Conservation (phyloP, 1,140 invertebrate genomes). For the Drosophila miranda region DNA sequence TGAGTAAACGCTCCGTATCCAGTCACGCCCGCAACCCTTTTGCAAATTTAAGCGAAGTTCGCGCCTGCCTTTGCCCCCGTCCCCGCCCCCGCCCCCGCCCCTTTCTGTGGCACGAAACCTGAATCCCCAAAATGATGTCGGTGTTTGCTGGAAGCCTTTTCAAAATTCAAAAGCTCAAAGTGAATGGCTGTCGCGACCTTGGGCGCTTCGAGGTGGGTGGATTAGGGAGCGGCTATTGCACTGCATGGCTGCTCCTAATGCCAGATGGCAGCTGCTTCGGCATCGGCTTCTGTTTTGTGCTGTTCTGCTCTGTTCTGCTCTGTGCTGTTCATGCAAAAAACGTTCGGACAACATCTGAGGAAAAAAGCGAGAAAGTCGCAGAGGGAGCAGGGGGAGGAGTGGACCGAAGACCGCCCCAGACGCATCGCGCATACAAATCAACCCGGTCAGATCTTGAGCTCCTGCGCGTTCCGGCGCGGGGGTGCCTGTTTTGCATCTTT, state of each 20-base stretch:
- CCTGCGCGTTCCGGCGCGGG: constrained; percentile 10
- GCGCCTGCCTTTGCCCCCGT: constrained; percentile 37
- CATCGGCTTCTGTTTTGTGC: constrained; percentile 11
- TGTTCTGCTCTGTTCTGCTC: constrained; percentile 24
- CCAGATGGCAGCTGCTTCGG: constrained; percentile 60
- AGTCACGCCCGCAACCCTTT: constrained; percentile 36
- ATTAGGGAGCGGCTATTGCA: not conserved
- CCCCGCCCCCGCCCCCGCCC: constrained; percentile 7
- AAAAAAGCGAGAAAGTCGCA: constrained; percentile 19
- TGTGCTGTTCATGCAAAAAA: constrained; percentile 58
- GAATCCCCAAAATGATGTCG: constrained; percentile 66
- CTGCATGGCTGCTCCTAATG: constrained; percentile 43
- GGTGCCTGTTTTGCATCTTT: constrained; percentile 77
- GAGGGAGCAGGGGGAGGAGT: not conserved
- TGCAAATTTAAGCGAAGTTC: constrained; percentile 52
- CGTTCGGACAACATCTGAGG: constrained; percentile 74
- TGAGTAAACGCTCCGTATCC: constrained; percentile 86
- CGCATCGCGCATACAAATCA: constrained; percentile 73
- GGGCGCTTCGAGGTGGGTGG: constrained; percentile 28
- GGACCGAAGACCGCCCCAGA: constrained; percentile 20
- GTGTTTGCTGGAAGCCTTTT: constrained; percentile 72
- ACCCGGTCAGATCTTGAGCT: constrained; percentile 52
- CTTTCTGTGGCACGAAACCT: constrained; percentile 40
- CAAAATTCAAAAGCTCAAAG: constrained; percentile 79
- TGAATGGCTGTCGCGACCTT: constrained; percentile 75